Evolutionary conservation across 1,140 invertebrate genomes (phyloP).

Genomic region (Ostrea edulis): DNA sequence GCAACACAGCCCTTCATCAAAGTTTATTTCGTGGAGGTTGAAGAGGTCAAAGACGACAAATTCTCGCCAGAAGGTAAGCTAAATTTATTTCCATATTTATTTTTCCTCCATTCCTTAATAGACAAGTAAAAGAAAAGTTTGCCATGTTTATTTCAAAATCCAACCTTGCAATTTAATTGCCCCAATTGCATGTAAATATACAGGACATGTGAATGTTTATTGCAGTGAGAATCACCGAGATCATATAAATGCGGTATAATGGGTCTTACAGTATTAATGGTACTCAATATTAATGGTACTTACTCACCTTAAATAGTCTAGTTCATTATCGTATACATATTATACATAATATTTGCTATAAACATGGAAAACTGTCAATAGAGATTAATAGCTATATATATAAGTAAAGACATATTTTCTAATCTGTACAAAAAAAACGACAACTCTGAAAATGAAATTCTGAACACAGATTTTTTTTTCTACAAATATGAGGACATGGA

Average conservation of each 20-base stretch:
- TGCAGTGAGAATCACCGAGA: too few species aligned
- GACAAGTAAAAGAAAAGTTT: neutral
- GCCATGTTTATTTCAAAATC: constrained; percentile 28
- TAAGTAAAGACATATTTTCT: neutral
- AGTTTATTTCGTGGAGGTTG: too few species aligned
- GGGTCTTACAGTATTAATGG: neutral
- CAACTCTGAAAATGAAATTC: constrained; percentile 7
- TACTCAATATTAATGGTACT: neutral
- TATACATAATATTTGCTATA: neutral
- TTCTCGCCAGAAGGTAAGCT: too few species aligned
- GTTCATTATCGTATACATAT: neutral
- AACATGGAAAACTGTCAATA: constrained; percentile 7
- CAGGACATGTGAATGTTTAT: neutral
- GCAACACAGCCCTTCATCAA: too few species aligned
- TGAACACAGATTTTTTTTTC: neutral
- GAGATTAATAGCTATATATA: constrained; percentile 1
- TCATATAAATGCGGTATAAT: too few species aligned
- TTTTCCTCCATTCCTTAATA: too few species aligned
- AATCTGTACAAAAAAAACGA: constrained; percentile 17
- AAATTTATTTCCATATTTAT: too few species aligned
- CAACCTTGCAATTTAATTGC: constrained; percentile 34
- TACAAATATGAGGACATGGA: neutral
- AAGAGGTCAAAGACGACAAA: too few species aligned
- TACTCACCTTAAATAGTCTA: neutral
- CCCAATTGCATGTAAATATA: constrained; percentile 18